A percentile compares a stretch with the other conserved stretches of the same genome.
These are phyloP conservation scores for Stegophylla sp. DNA, from an alignment of 2,888 invertebrate genomes.

Conservation along the genomic window DNA sequence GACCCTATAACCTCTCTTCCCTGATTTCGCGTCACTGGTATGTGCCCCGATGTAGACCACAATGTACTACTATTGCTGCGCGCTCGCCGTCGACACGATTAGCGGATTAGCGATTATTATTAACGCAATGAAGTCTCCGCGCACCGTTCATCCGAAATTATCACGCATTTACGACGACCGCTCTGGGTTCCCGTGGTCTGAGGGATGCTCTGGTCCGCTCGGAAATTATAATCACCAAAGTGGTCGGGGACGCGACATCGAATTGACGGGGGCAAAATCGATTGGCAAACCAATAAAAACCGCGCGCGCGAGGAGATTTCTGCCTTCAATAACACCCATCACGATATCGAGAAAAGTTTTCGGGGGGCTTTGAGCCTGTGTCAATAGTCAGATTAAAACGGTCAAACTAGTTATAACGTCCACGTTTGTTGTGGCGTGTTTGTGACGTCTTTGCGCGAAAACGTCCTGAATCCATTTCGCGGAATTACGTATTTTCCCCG, in stretches of 20 bases:
- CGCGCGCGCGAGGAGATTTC: neutral
- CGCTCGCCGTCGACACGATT: neutral
- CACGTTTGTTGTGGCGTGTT: neutral
- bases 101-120: neutral
- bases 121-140: too few species aligned
- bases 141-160: neutral
- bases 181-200: too few species aligned
- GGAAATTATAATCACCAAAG: constrained; percentile 25
- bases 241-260: neutral
- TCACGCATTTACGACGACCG: too few species aligned
- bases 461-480: neutral
- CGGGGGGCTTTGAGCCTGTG: neutral
- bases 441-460: neutral
- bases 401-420: neutral
- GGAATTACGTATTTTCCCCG: neutral
- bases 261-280: neutral
- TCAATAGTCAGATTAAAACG: constrained; percentile 19
- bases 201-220: neutral
- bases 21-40: too few species aligned
- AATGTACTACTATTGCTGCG: neutral
- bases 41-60: too few species aligned
- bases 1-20: too few species aligned
- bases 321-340: neutral
- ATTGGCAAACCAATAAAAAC: neutral
- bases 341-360: neutral